Conservation (phyloP, 2,113 vertebrate species). For the Hippotragus niger region DNA sequence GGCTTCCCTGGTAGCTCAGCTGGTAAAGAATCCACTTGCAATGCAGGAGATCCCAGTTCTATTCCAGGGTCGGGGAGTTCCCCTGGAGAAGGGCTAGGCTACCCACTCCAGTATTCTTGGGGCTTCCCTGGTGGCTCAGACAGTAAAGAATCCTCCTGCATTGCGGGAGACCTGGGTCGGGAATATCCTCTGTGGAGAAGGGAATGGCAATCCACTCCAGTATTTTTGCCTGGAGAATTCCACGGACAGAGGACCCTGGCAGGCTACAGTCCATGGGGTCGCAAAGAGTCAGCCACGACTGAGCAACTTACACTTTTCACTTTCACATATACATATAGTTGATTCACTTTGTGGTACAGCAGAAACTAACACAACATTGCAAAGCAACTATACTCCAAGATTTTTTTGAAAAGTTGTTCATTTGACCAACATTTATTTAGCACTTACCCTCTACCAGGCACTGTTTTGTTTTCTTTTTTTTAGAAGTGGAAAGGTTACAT, state of each 20-base stretch:
- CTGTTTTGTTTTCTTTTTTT: not conserved
- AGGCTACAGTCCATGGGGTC: not conserved
- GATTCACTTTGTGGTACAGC: not conserved
- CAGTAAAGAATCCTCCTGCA: not conserved
- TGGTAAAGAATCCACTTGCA: not conserved
- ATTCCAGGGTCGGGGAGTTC: not conserved
- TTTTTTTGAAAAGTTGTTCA: not conserved
- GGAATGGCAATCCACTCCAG: not conserved
- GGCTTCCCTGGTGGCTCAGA: not conserved
- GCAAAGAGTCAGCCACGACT: not conserved
- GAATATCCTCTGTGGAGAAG: not conserved
- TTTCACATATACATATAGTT: not conserved
- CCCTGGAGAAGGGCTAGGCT: not conserved
- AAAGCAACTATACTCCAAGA: not conserved
- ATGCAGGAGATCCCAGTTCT: not conserved
- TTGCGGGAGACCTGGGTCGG: not conserved
- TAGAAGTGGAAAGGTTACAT: not conserved
- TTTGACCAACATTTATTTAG: not conserved
- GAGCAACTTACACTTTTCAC: not conserved
- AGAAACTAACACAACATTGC: not conserved
- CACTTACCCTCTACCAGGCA: not conserved
- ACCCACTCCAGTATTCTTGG: not conserved
- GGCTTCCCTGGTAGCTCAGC: not conserved
- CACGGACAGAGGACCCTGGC: not conserved
- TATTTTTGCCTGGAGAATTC: not conserved